Conservation (phyloP, 1,140 invertebrate genomes). For the Periplaneta americana region DNA sequence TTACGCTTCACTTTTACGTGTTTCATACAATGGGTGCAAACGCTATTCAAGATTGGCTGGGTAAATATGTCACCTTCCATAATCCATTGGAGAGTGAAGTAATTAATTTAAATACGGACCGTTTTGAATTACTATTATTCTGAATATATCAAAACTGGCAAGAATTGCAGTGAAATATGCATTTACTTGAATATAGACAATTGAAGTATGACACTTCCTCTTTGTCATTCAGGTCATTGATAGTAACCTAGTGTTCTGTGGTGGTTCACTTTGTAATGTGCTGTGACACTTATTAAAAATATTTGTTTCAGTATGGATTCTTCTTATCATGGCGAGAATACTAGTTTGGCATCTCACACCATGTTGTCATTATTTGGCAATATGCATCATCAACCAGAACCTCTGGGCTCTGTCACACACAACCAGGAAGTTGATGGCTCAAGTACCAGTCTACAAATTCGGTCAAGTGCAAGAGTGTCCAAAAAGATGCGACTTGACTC, state of each 20-base stretch:
- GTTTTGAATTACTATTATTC: too few relatives aligned
- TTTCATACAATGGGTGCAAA: neutral
- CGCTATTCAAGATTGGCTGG: neutral
- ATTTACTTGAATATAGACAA: neutral
- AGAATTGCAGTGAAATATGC: neutral
- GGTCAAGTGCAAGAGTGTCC: constrained; percentile 20
- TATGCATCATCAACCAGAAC: neutral
- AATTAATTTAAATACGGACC: too few relatives aligned
- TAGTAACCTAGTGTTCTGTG: neutral
- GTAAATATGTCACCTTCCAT: neutral
- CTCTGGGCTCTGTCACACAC: constrained; percentile 7
- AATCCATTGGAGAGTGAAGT: neutral
- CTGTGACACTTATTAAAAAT: neutral
- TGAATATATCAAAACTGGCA: too few relatives aligned
- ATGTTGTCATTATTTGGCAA: neutral
- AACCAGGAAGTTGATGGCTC: constrained; percentile 2
- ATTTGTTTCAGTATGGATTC: neutral
- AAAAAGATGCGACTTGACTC: constrained; percentile 21
- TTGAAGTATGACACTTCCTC: neutral
- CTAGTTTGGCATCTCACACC: neutral
- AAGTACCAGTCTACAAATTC: constrained; percentile 7
- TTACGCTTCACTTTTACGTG: neutral
- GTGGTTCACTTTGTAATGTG: neutral
- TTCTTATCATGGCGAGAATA: neutral
- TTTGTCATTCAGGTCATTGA: neutral